Conservation (phyloP, 2,888 invertebrate genomes). For the Troglohyphantes excavatus region DNA sequence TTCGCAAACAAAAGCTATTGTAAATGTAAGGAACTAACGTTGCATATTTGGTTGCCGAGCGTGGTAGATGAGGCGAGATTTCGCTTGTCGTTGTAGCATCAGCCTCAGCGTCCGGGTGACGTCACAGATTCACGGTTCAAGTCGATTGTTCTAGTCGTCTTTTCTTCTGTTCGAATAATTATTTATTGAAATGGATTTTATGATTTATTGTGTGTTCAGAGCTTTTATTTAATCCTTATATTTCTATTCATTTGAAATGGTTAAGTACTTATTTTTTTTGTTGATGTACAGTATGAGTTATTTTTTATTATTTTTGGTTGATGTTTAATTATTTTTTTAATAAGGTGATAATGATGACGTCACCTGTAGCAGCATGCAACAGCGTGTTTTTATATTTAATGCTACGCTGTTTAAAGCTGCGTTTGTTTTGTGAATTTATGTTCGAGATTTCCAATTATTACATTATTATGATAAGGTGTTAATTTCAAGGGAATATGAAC, state of each 20-base stretch:
- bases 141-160: neutral
- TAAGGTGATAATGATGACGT: neutral
- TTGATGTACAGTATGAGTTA: neutral
- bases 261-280: neutral
- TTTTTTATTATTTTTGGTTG: neutral
- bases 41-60: slow-evolving; percentile 39
- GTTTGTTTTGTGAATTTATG: neutral
- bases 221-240: neutral
- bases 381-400: neutral
- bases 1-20: too few species aligned
- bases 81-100: slow-evolving; percentile 38
- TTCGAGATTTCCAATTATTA: slow-evolving; percentile 3
- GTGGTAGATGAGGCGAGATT: slow-evolving; percentile 16
- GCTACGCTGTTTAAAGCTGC: neutral
- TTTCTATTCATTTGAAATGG: neutral
- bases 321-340: neutral
- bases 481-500: neutral
- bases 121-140: slow-evolving; percentile 27
- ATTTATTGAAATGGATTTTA: neutral
- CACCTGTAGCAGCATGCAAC: neutral
- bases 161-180: too few species aligned
- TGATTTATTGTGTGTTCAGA: neutral
- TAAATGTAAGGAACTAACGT: slow-evolving; percentile 9
- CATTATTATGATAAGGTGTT: neutral
- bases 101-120: slow-evolving; percentile 37